Percentiles rank a stretch among this genome's conserved stretches.
Conservation (phyloP, 2,113 vertebrate species). For the Bos indicus region DNA sequence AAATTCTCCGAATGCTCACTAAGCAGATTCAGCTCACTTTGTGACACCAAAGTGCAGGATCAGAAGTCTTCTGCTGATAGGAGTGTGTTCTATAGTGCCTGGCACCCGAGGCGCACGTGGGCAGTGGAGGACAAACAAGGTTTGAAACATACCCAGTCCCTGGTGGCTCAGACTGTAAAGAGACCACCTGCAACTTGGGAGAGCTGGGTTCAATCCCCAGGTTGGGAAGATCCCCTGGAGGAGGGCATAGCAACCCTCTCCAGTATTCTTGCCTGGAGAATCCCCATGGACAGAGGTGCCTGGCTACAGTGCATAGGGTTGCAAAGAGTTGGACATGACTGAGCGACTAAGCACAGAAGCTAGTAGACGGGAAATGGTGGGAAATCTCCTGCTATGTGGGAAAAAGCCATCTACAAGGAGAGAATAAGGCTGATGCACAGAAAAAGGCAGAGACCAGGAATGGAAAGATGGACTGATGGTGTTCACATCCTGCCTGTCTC, state of each 20-base stretch:
- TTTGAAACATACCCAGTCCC: background rate
- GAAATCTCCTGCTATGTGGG: background rate
- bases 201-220: fast-evolving
- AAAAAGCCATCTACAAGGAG: background rate
- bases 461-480: background rate
- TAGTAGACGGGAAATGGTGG: background rate
- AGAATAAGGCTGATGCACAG: background rate
- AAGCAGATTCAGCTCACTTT: background rate
- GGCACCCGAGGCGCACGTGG: fast-evolving
- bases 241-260: background rate
- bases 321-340: background rate
- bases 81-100: background rate
- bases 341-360: background rate
- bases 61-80: background rate
- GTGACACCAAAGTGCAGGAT: background rate
- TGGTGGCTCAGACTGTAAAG: background rate
- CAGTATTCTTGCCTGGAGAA: background rate
- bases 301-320: background rate
- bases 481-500: background rate
- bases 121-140: background rate
- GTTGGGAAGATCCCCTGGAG: background rate
- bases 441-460: background rate
- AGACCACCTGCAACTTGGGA: background rate
- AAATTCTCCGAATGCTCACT: background rate
- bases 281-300: background rate